Conservation (phyloP, 1,140 invertebrate genomes). For the Trichonephila clavipes region DNA sequence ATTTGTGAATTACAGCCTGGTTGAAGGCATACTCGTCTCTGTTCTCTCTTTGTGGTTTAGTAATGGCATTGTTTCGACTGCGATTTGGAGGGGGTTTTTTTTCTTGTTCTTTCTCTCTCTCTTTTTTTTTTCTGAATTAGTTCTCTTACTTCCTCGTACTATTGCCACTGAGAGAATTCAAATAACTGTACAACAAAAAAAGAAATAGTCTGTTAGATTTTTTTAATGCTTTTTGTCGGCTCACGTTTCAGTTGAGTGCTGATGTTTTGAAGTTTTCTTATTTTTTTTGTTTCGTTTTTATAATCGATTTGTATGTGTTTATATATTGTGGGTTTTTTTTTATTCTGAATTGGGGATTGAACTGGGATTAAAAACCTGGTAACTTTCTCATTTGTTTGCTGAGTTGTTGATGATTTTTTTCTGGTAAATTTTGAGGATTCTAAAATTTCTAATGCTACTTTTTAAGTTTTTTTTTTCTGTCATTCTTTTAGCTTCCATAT, state of each 20-base stretch:
- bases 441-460: too few relatives aligned
- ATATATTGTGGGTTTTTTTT: neutral
- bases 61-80: conserved; percentile 68
- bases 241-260: conserved; percentile 39
- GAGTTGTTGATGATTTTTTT: neutral
- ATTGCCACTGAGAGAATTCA: conserved; percentile 36
- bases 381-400: neutral
- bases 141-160: conserved; percentile 55
- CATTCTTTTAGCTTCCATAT: too few relatives aligned
- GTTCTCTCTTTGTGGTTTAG: conserved; percentile 30
- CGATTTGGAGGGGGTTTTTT: neutral
- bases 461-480: too few relatives aligned
- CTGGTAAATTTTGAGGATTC: neutral
- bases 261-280: neutral
- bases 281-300: neutral
- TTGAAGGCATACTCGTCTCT: conserved; percentile 53
- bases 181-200: conserved; percentile 38
- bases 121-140: conserved; percentile 27
- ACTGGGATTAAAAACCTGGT: neutral
- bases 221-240: conserved; percentile 3
- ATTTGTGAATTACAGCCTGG: conserved; percentile 72
- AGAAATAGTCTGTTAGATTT: conserved; percentile 30
- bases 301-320: neutral
- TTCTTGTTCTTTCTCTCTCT: neutral
- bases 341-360: neutral